Conservation (phyloP, 1,140 invertebrate genomes). For the Ridgeia piscesae region DNA sequence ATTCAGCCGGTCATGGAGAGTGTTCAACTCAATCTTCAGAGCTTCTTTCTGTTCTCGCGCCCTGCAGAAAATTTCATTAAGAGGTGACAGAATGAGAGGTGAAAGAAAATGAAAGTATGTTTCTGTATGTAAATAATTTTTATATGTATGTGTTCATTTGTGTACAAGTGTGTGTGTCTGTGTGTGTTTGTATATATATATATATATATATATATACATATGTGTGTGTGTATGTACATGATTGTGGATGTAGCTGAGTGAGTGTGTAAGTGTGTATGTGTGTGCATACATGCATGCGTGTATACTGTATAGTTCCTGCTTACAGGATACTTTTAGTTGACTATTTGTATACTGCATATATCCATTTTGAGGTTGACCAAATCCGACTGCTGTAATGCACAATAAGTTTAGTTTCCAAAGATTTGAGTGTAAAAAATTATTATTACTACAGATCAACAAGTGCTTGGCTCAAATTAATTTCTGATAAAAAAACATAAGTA, state of each 20-base stretch:
- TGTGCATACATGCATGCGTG: background rate
- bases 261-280: background rate
- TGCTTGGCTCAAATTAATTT: no score
- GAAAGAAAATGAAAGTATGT: background rate
- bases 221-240: background rate
- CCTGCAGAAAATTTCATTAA: constrained; percentile 20
- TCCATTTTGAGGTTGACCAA: no score
- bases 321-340: no score
- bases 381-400: no score
- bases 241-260: background rate
- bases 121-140: no score
- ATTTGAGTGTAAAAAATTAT: no score
- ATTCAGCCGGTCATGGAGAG: constrained; percentile 42
- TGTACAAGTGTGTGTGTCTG: background rate
- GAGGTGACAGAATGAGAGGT: background rate
- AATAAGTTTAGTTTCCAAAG: no score
- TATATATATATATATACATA: background rate
- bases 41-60: constrained; percentile 33
- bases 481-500: no score
- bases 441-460: no score
- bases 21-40: constrained; percentile 39
- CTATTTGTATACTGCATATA: no score
- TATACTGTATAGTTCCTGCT: background rate
- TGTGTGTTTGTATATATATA: background rate
- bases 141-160: no score